phyloP scores from a whole-genome alignment of 2,797 vertebrate genomes.

The Diglossa cyanea region DNA sequence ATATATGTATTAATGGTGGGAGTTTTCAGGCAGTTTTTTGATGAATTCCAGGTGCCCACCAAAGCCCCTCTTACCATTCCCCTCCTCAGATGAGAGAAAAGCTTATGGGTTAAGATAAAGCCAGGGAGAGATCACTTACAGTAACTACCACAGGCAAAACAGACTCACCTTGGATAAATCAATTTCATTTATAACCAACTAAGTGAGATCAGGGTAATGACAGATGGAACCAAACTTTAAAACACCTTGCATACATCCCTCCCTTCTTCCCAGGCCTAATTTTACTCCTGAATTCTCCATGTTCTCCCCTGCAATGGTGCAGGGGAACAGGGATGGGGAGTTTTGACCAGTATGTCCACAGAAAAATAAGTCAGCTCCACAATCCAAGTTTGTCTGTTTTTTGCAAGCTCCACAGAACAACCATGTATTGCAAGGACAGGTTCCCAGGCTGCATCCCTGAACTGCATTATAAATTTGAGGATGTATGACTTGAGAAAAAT shows the following conservation, averaged over 20 bases:
- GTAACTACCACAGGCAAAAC: not conserved
- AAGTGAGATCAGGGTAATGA: not conserved
- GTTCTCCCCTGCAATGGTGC: rapidly evolving
- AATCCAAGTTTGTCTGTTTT: not conserved
- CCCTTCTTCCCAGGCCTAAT: not conserved
- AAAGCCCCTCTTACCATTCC: not conserved
- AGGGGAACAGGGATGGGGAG: not conserved
- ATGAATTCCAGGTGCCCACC: not conserved
- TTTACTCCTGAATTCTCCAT: not conserved
- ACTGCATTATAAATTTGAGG: not conserved
- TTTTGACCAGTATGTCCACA: not conserved
- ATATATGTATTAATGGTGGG: not conserved
- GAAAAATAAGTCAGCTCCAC: not conserved
- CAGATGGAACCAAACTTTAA: not conserved
- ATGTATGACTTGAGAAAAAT: not conserved
- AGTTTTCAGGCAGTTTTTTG: rapidly evolving
- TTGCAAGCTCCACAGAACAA: not conserved
- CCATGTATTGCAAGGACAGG: not conserved
- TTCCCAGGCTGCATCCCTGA: not conserved
- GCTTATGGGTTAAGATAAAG: not conserved
- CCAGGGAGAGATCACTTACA: not conserved
- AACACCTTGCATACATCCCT: not conserved
- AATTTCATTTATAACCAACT: not conserved
- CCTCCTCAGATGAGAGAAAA: not conserved
- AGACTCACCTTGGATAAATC: not conserved